Evolutionary conservation across 2,113 vertebrate species (phyloP).

Genomic region (Cyanoderma ruficeps): DNA sequence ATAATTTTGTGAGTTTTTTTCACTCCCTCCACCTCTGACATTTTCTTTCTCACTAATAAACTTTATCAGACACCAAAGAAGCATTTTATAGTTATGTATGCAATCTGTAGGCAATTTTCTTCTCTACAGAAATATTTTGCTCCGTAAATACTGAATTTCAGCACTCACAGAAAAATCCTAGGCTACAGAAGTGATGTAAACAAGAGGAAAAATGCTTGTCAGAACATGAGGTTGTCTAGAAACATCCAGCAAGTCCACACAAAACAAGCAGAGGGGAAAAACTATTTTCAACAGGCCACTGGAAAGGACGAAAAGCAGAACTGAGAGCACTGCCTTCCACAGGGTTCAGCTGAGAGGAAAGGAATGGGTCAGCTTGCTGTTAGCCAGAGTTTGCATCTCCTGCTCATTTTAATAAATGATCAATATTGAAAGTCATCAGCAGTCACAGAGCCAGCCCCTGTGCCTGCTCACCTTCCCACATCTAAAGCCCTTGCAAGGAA

Average conservation of each 20-base stretch:
- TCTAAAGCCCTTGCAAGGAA: neutral
- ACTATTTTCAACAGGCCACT: neutral
- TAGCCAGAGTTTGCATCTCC: neutral
- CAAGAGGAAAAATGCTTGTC: neutral
- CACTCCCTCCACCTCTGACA: neutral
- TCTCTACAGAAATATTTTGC: neutral
- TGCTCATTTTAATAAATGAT: neutral
- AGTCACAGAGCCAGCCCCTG: neutral
- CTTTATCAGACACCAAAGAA: neutral
- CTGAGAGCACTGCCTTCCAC: neutral
- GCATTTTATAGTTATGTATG: neutral
- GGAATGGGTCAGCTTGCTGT: neutral
- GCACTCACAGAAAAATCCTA: neutral
- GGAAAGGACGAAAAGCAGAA: neutral
- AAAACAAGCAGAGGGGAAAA: neutral
- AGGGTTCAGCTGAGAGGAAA: neutral
- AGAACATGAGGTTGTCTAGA: neutral
- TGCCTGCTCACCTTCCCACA: neutral
- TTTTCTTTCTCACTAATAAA: neutral
- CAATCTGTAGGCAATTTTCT: neutral
- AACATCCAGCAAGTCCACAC: neutral
- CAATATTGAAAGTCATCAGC: neutral
- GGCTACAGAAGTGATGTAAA: neutral
- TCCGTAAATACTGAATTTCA: neutral
- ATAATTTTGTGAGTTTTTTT: neutral